phyloP scores from a whole-genome alignment of 1,140 invertebrate species.

The Mycetomoellerius zeteki region DNA sequence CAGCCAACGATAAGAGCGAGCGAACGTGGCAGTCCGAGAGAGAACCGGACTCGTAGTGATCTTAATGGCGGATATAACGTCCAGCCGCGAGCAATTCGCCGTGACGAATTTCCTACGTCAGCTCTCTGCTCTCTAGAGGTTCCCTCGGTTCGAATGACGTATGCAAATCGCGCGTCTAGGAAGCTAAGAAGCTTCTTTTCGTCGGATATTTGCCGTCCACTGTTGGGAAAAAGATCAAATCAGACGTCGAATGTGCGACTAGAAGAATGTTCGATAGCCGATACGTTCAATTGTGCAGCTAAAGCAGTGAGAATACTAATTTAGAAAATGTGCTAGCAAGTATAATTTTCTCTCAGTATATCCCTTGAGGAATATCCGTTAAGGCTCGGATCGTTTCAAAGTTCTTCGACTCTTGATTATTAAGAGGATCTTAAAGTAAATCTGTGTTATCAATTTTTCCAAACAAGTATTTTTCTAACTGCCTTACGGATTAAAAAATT shows the following conservation, averaged over 20 bases:
- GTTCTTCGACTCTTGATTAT: neutral
- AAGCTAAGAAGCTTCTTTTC: conserved; percentile 33
- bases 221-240: neutral
- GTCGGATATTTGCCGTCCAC: conserved; percentile 3
- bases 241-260: neutral
- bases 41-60: conserved; percentile 68
- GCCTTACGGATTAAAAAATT: no score
- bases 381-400: neutral
- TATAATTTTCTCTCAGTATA: neutral
- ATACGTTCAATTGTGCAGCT: neutral
- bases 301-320: neutral
- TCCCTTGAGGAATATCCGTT: neutral
- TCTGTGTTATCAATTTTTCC: no score
- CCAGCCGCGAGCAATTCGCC: conserved; percentile 74
- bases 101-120: conserved; percentile 77
- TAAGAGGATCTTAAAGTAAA: no score
- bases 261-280: neutral
- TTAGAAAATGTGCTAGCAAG: neutral
- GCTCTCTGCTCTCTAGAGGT: conserved; percentile 64
- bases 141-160: conserved; percentile 70
- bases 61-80: conserved; percentile 68
- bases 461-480: no score
- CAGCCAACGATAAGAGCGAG: conserved; percentile 71
- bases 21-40: conserved; percentile 44
- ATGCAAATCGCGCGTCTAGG: conserved; percentile 73